phyloP scores from a whole-genome alignment of 1,140 invertebrate species.

The Drosophila kurseongensis region DNA sequence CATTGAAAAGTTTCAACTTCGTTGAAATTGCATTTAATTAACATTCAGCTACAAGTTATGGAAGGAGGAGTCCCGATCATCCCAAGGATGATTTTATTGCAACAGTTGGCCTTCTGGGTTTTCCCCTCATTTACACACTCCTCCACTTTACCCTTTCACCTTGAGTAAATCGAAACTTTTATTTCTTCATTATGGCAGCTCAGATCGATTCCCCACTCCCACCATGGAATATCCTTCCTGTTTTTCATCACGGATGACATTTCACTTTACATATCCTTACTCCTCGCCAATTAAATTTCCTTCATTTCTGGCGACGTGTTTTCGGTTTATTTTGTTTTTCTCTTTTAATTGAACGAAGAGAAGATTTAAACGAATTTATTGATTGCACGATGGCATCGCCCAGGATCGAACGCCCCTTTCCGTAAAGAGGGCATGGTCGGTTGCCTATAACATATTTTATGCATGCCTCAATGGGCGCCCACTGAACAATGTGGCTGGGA shows the following conservation, averaged over 20 bases:
- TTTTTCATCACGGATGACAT: conserved; percentile 31
- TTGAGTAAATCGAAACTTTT: conserved; percentile 25
- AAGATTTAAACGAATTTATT: conserved; percentile 56
- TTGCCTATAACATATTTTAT: conserved; percentile 67
- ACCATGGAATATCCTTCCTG: conserved; percentile 2
- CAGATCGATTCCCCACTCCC: conserved; percentile 7
- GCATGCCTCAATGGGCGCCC: conserved; percentile 53
- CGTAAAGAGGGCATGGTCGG: conserved; percentile 30
- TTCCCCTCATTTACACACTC: background rate
- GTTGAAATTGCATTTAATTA: conserved; percentile 32
- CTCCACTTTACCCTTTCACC: background rate
- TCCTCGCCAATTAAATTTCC: conserved; percentile 27
- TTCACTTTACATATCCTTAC: conserved; percentile 35
- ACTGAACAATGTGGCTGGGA: conserved; percentile 42
- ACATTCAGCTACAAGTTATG: conserved; percentile 25
- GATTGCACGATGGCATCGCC: conserved; percentile 26
- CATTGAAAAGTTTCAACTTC: conserved; percentile 10
- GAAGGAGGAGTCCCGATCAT: background rate
- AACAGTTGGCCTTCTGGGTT: conserved; percentile 17
- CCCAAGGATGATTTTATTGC: conserved; percentile 13
- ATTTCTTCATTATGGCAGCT: conserved; percentile 31
- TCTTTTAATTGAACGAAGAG: conserved; percentile 46
- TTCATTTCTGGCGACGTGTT: conserved; percentile 22
- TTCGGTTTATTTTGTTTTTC: conserved; percentile 21
- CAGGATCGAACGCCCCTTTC: background rate